Evolutionary conservation across 2,888 invertebrate species (phyloP).

Genomic region (Piscicola geometra): DNA sequence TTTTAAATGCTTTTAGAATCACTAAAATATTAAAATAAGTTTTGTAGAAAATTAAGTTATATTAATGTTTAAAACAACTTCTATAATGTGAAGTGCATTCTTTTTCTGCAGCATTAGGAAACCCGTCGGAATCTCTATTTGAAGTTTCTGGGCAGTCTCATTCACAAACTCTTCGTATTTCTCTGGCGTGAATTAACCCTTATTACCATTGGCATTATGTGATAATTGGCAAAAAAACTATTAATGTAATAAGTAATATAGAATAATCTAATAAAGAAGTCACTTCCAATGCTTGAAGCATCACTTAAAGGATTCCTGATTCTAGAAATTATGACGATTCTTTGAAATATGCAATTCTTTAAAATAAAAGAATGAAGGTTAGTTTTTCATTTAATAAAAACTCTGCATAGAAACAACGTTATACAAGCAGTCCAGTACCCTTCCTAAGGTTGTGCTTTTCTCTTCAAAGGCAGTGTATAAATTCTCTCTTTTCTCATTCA

Average conservation of each 20-base stretch:
- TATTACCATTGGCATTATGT: background rate
- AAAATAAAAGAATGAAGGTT: conserved; percentile 1
- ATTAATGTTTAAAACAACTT: background rate
- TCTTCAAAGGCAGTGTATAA: conserved; percentile 26
- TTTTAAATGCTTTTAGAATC: background rate
- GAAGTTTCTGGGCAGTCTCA: conserved; percentile 13
- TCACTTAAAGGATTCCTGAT: conserved; percentile 6
- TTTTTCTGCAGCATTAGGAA: conserved; percentile 29
- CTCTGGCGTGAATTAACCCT: background rate
- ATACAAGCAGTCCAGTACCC: background rate
- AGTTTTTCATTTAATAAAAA: no score
- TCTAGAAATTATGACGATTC: conserved; percentile 25
- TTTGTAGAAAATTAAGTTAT: background rate
- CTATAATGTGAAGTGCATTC: conserved; percentile 23
- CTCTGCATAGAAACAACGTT: no score
- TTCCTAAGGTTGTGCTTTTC: conserved; percentile 15
- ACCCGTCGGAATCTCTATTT: conserved; percentile 21
- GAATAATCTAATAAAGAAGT: background rate
- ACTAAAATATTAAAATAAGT: background rate
- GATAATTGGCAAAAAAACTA: no score
- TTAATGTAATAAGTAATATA: no score
- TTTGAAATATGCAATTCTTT: conserved; percentile 30
- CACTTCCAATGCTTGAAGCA: conserved; percentile 24
- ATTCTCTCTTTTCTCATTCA: conserved; percentile 27
- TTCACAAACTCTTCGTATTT: conserved; percentile 27